Evolutionary conservation across 92 coral and sea anemone genomes (phyloP), one percentile per base, ranked within the genome.

Genomic region (Epizoanthus rinbou): DNA sequence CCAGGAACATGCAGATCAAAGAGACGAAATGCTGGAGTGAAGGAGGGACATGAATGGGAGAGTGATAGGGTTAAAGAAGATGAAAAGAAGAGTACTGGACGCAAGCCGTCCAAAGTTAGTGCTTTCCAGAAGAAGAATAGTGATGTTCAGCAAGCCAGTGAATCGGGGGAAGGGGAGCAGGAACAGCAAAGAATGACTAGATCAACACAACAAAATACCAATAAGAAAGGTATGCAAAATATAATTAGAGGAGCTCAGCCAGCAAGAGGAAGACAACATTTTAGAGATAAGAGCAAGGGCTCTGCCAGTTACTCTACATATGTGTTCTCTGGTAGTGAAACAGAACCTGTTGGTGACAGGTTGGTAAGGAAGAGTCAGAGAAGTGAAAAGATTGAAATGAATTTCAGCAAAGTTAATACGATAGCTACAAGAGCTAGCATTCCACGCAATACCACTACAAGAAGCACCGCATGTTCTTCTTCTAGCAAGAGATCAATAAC

Each of bases 141-240:
- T 23, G 22, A 78, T 35, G 16, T n/a, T 39, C 81, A 57, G n/a
- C 6, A 6, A 67, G 22, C 22, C 8, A 50, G 60, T 19, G 50
- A 52, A 19, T 16, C 16, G 39, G 22, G 41, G 39, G 35, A 65
- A 45, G 73, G 39, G 37, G 19, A 18, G 59, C 35, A 3, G 23
- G 19, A 17, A 33, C 64, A 74, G 80, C n/a, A 15, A 41, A 23
- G 35, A 69, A 66, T 39, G 21, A 10, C 62, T 72, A 80, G 74
- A 57, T 67, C 60, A 18, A 7, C 74, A 63, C 17, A 60, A 80
- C 10, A 41, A 50, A 14, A 9, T 15, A 22, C 85, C 1, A n/a
- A 47, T 3, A 80, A 66, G 68, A 65, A 15, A 59, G 71, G 50
- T 31, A 31, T 18, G 41, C 9, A 10, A 9, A 31, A 35, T 35